Conservation (phyloP, 2,113 vertebrate species). For the Pelecanus crispus region DNA sequence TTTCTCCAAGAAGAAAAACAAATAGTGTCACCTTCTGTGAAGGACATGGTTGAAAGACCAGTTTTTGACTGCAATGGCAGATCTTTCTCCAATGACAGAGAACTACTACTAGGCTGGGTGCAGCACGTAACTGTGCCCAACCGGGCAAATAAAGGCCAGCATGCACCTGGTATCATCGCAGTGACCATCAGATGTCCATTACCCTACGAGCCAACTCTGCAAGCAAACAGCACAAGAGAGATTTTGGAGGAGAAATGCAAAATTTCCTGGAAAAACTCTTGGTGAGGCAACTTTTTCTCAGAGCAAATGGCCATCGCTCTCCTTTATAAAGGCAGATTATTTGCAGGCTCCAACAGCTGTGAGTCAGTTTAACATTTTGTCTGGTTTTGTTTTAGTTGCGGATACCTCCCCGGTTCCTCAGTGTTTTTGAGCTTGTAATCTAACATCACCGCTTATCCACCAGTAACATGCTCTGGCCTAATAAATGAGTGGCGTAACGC, state of each 20-base stretch:
- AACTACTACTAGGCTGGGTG: not conserved
- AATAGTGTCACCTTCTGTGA: not conserved
- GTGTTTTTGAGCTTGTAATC: not conserved
- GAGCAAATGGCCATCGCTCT: not conserved
- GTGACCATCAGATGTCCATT: not conserved
- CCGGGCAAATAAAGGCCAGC: not conserved
- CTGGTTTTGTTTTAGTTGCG: not conserved
- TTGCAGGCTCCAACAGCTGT: not conserved
- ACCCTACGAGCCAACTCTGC: not conserved
- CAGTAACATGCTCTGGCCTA: not conserved
- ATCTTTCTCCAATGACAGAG: not conserved
- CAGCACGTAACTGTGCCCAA: fast-evolving
- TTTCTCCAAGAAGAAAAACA: not conserved
- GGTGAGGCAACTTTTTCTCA: not conserved
- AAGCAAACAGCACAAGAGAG: not conserved
- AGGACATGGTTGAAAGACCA: not conserved
- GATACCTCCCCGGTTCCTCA: not conserved
- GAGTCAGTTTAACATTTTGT: not conserved
- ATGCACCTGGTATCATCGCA: not conserved
- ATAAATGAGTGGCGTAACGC: not conserved
- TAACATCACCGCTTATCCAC: fast-evolving
- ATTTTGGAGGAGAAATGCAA: not conserved
- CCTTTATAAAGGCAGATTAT: not conserved
- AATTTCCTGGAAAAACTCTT: not conserved
- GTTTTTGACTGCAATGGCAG: not conserved